Percentiles rank a stretch among this genome's conserved stretches.
Evolutionary conservation across 2,888 invertebrate genomes (phyloP).

Genomic region (Polydrusus pterygomalis): DNA sequence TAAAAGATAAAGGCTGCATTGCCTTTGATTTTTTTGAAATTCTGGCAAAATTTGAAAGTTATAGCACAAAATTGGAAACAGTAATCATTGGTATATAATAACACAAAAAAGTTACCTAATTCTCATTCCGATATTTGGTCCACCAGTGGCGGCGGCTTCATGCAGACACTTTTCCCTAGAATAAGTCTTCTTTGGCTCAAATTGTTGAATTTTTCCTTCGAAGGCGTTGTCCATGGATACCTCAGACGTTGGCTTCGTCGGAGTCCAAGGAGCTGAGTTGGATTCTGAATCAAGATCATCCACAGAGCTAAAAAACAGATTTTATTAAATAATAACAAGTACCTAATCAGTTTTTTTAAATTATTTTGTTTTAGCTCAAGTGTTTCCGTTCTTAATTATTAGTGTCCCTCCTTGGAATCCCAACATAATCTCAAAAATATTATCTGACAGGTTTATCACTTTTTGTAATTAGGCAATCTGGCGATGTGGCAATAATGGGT

Average conservation of each 20-base stretch:
- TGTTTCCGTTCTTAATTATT: too few species aligned
- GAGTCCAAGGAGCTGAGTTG: constrained; percentile 70
- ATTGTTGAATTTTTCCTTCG: constrained; percentile 56
- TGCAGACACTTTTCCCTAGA: constrained; percentile 86
- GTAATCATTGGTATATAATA: too few species aligned
- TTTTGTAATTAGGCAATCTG: too few species aligned
- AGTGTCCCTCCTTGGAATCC: too few species aligned
- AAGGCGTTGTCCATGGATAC: constrained; percentile 61
- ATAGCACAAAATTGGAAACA: too few species aligned
- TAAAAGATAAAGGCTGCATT: too few species aligned
- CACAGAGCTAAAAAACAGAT: constrained; percentile 64
- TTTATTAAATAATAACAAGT: background rate
- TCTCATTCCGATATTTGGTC: constrained; percentile 74
- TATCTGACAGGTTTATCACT: too few species aligned
- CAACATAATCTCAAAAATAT: too few species aligned
- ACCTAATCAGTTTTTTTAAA: too few species aligned
- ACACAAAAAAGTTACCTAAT: constrained; percentile 67
- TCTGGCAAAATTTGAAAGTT: background rate
- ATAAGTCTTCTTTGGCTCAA: constrained; percentile 77
- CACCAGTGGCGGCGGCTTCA: constrained; percentile 81
- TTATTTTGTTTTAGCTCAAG: too few species aligned
- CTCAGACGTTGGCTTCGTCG: constrained; percentile 65
- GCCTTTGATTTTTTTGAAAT: background rate
- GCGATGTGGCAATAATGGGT: too few species aligned
- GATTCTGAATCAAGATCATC: constrained; percentile 73